Evolutionary conservation across 1,140 invertebrate species (phyloP).

Genomic region (Trichomalopsis sarcophagae): DNA sequence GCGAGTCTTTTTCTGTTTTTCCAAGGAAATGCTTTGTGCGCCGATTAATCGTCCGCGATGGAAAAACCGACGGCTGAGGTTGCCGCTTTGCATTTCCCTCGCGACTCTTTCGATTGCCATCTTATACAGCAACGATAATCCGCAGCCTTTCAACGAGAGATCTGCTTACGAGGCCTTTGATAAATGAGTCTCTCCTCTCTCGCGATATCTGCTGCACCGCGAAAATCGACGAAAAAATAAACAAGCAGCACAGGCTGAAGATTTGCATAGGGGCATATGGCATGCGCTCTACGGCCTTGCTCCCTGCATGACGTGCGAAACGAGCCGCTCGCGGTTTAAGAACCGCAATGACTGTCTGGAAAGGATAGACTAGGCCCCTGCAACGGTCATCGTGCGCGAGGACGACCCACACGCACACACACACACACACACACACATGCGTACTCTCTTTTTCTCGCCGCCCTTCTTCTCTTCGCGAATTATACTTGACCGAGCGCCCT

Average conservation of each 20-base stretch:
- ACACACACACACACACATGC: slow-evolving; percentile 29
- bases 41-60: slow-evolving; percentile 9
- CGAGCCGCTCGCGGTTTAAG: slow-evolving; percentile 55
- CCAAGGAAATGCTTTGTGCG: slow-evolving; percentile 15
- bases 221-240: neutral
- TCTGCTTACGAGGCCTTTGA: neutral
- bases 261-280: slow-evolving; percentile 64
- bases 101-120: neutral
- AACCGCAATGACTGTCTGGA: slow-evolving; percentile 60
- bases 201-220: neutral
- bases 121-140: neutral
- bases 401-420: neutral
- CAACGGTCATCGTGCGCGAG: slow-evolving; percentile 28
- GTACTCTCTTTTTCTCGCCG: neutral
- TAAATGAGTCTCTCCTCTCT: neutral
- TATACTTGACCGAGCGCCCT: neutral
- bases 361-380: slow-evolving; percentile 26
- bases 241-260: neutral
- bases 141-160: neutral
- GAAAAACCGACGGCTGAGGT: slow-evolving; percentile 19
- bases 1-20: neutral
- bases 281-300: slow-evolving; percentile 55
- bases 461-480: slow-evolving; percentile 12
- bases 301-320: slow-evolving; percentile 58
- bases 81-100: neutral